Percentiles rank a stretch among this genome's conserved stretches.
Evolutionary conservation across 2,113 vertebrate species (phyloP).

Genomic region (Arenaria interpres): DNA sequence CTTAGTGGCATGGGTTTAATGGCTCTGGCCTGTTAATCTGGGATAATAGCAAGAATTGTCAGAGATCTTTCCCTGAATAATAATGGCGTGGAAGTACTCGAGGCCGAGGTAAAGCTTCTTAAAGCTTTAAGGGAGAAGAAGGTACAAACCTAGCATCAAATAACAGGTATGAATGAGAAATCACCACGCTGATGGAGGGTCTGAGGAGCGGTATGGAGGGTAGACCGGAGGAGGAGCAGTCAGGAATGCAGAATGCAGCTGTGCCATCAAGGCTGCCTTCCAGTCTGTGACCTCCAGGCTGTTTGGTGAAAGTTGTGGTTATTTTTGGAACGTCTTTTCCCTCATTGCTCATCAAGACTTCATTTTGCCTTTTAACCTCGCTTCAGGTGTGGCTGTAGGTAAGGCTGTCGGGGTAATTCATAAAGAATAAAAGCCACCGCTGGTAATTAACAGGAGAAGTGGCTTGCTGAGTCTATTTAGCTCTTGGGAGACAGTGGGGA

Average conservation of each 20-base stretch:
- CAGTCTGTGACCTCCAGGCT: background rate
- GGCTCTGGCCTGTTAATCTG: background rate
- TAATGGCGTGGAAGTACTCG: background rate
- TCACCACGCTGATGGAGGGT: fast-evolving
- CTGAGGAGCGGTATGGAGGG: background rate
- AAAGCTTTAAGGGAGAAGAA: background rate
- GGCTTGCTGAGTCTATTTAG: background rate
- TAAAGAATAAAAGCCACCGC: background rate
- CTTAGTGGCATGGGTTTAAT: background rate
- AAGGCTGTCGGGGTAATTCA: background rate
- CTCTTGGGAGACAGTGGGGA: background rate
- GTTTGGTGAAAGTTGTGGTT: background rate
- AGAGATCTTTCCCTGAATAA: background rate
- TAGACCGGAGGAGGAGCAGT: background rate
- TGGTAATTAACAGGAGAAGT: slow-evolving; percentile 10
- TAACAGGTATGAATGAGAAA: background rate
- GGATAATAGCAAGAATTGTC: background rate
- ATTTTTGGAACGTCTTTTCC: background rate
- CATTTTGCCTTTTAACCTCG: background rate
- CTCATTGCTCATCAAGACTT: background rate
- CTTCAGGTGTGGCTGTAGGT: slow-evolving; percentile 13
- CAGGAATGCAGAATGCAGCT: background rate
- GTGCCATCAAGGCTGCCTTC: background rate
- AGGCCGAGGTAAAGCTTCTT: background rate
- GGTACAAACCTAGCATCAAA: background rate